A percentile compares a stretch with the other conserved stretches of the same genome.
Conservation (phyloP, 2,888 invertebrate species). For the Griposia aprilina region DNA sequence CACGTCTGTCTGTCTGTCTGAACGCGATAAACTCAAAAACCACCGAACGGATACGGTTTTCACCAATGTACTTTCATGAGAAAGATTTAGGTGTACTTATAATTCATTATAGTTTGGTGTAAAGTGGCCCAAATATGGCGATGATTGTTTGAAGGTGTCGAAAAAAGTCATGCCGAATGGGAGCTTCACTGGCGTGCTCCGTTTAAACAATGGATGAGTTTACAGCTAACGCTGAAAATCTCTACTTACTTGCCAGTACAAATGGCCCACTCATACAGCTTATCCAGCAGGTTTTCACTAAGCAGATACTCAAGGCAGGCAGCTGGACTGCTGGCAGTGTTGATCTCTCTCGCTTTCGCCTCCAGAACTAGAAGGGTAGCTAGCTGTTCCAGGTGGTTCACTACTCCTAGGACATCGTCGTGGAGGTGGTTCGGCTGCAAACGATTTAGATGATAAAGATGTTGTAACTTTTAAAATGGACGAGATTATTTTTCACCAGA, state of each 20-base stretch:
- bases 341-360: slow-evolving; percentile 91
- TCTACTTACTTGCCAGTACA: slow-evolving; percentile 93
- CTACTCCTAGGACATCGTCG: slow-evolving; percentile 97
- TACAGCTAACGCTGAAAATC: background rate
- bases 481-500: too few relatives aligned
- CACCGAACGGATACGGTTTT: too few relatives aligned
- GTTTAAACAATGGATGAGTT: too few relatives aligned
- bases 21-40: too few relatives aligned
- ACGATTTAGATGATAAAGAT: background rate
- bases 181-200: too few relatives aligned
- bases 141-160: too few relatives aligned
- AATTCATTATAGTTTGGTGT: too few relatives aligned
- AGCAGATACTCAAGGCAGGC: slow-evolving; percentile 95
- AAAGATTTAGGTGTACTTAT: too few relatives aligned
- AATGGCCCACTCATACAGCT: slow-evolving; percentile 96
- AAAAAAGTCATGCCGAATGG: too few relatives aligned
- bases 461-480: background rate
- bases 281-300: slow-evolving; percentile 96
- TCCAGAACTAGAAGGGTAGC: slow-evolving; percentile 95
- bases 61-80: too few relatives aligned
- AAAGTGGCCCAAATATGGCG: too few relatives aligned
- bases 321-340: slow-evolving; percentile 78
- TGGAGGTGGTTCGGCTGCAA: slow-evolving; percentile 89
- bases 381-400: slow-evolving; percentile 98
- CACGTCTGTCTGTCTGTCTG: too few relatives aligned